Evolutionary conservation across 2,888 invertebrate genomes (phyloP).

Genomic region (Allophyes oxyacanthae): DNA sequence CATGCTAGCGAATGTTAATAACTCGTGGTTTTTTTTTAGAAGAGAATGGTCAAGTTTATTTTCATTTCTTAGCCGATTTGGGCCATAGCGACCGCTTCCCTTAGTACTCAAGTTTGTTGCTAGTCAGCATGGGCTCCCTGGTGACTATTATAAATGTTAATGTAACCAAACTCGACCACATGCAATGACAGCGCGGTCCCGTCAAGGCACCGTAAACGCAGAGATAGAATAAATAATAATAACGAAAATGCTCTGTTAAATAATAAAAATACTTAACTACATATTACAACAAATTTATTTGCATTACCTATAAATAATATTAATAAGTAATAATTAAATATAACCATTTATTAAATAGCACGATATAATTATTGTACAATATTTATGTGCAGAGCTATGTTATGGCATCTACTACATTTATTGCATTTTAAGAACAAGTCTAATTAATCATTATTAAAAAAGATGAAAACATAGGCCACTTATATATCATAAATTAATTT

Average conservation of each 20-base stretch:
- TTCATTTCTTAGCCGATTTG: too few relatives aligned
- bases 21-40: too few relatives aligned
- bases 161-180: too few relatives aligned
- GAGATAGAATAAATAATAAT: too few relatives aligned
- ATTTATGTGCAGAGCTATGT: constrained; percentile 51
- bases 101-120: too few relatives aligned
- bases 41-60: too few relatives aligned
- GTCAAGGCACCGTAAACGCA: too few relatives aligned
- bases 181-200: too few relatives aligned
- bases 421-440: constrained; percentile 2
- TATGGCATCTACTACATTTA: constrained; percentile 47
- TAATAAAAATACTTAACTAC: constrained; percentile 27
- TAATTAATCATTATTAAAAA: constrained; percentile 13
- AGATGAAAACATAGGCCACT: constrained; percentile 15
- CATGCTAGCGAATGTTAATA: too few relatives aligned
- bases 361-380: constrained; percentile 69
- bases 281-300: constrained; percentile 65
- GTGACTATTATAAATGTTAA: too few relatives aligned
- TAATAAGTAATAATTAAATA: constrained; percentile 57
- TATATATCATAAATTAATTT: constrained; percentile 9
- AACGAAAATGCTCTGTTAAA: background rate
- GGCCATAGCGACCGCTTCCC: too few relatives aligned
- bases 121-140: too few relatives aligned
- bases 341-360: constrained; percentile 52
- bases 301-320: constrained; percentile 61